phyloP scores from a whole-genome alignment of 1,140 invertebrate species.

The Caerostris extrusa region DNA sequence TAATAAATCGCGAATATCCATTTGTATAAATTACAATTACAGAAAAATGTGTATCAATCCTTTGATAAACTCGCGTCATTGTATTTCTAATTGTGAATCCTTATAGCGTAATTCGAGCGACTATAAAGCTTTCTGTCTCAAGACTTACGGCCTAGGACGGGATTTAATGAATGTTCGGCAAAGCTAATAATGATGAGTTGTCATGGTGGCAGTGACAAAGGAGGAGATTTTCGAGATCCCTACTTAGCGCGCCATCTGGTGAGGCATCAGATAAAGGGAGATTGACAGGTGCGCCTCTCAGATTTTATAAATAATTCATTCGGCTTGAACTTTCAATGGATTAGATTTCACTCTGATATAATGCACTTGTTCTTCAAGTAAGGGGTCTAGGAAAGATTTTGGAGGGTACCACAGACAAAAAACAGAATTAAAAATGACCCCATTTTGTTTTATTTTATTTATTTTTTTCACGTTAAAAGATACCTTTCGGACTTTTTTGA shows the following conservation, averaged over 20 bases:
- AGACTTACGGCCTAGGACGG: not conserved
- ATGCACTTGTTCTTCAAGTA: no score
- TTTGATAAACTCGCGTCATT: no score
- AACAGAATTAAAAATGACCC: no score
- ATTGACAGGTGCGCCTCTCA: not conserved
- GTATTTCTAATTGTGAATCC: not conserved
- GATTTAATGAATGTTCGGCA: conserved; percentile 46
- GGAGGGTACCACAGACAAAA: no score
- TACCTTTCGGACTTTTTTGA: no score
- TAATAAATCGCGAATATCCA: no score
- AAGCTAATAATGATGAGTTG: conserved; percentile 56
- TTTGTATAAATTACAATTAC: no score
- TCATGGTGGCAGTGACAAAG: conserved; percentile 20
- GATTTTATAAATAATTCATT: conserved; percentile 31
- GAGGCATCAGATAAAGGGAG: not conserved
- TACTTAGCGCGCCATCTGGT: not conserved
- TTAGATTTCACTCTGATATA: not conserved
- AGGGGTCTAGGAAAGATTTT: no score
- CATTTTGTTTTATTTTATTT: no score
- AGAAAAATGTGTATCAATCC: no score
- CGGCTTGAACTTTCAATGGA: not conserved
- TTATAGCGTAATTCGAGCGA: not conserved
- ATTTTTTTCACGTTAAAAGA: no score
- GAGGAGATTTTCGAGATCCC: not conserved
- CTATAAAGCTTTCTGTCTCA: not conserved